These are phyloP conservation scores for Thymelicus lineola DNA, from an alignment of 2,888 invertebrate species.

Conservation along the genomic window DNA sequence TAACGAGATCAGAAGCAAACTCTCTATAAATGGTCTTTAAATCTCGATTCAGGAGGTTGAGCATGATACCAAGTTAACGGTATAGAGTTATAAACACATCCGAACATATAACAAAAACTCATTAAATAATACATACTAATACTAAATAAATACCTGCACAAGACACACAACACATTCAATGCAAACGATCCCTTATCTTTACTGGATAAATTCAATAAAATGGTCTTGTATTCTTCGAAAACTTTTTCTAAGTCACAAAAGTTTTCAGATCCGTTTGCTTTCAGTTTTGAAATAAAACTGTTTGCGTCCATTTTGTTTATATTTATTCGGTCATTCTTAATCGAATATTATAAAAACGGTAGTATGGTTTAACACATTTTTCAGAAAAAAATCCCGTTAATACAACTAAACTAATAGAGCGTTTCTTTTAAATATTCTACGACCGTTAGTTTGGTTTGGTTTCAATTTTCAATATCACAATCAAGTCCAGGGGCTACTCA, in stretches of 20 bases:
- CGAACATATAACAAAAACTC: neutral
- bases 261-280: constrained; percentile 61
- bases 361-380: constrained; percentile 23
- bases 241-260: constrained; percentile 55
- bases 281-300: constrained; percentile 64
- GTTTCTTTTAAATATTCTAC: neutral
- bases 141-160: constrained; percentile 68
- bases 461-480: no score
- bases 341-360: neutral
- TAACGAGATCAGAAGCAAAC: no score
- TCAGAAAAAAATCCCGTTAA: neutral
- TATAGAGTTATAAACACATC: no score
- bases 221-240: constrained; percentile 55
- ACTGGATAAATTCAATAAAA: constrained; percentile 54
- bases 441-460: neutral
- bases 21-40: no score
- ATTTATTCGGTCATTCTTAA: neutral
- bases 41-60: no score
- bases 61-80: no score
- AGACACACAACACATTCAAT: constrained; percentile 69
- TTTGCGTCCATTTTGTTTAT: constrained; percentile 61
- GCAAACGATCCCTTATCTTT: constrained; percentile 65
- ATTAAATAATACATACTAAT: neutral
- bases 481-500: no score
- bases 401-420: neutral